Conservation (phyloP, 2,797 vertebrate species). For the Picus viridis region DNA sequence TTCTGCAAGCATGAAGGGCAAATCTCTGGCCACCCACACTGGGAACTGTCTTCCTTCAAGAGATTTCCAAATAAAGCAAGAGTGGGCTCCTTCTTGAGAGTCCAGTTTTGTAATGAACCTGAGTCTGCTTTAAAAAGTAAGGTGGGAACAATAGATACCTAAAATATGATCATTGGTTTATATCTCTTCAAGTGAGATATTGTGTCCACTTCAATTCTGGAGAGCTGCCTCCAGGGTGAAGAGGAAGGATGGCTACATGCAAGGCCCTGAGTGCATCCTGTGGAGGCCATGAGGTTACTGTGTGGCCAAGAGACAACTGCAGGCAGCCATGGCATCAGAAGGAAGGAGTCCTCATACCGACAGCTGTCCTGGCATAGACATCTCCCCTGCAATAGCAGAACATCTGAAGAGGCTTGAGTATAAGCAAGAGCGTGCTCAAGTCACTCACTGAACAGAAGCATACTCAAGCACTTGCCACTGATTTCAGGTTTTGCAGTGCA, state of each 20-base stretch:
- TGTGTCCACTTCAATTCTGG: no score
- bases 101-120: neutral
- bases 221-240: neutral
- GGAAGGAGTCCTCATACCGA: neutral
- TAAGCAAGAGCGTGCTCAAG: neutral
- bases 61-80: neutral
- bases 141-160: neutral
- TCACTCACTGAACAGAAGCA: neutral
- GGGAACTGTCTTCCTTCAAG: neutral
- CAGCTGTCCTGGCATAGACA: neutral
- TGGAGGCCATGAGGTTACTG: neutral
- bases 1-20: neutral
- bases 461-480: neutral
- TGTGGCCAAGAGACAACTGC: neutral
- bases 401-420: neutral
- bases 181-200: neutral
- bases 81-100: neutral
- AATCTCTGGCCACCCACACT: no score
- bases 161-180: neutral
- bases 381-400: neutral
- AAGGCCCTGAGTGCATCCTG: neutral
- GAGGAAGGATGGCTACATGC: neutral
- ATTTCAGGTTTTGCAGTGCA: neutral
- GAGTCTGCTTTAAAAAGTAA: neutral
- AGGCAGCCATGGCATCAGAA: neutral